Conservation (phyloP, 2,113 vertebrate genomes). For the Pseudolaguvia tuberculata region DNA sequence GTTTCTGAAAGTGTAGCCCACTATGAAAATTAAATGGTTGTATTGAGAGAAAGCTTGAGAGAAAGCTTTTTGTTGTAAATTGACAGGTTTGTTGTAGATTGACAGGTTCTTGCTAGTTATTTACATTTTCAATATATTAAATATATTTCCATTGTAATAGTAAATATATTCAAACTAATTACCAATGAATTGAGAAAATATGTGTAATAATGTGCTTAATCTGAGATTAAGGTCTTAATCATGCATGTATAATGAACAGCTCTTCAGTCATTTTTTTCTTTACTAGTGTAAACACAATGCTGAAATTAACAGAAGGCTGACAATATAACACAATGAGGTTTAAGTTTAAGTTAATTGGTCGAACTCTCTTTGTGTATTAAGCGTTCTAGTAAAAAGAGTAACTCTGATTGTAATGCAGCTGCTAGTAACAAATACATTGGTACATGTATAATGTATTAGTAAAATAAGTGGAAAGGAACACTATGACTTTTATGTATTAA, state of each 20-base stretch:
- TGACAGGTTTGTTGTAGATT: background rate
- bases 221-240: background rate
- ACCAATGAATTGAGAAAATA: background rate
- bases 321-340: background rate
- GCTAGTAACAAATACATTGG: too few relatives aligned
- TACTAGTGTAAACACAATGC: background rate
- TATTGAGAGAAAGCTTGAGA: background rate
- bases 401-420: background rate
- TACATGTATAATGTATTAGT: too few relatives aligned
- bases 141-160: too few relatives aligned
- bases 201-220: background rate
- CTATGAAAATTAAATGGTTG: too few relatives aligned
- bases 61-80: background rate
- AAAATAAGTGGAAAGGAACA: too few relatives aligned
- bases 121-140: background rate
- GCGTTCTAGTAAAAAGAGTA: background rate
- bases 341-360: background rate
- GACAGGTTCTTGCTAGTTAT: background rate
- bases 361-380: background rate
- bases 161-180: background rate
- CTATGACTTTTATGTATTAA: background rate
- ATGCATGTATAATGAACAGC: background rate
- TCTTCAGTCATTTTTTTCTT: background rate
- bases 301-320: background rate
- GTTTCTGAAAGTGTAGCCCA: background rate